A percentile compares a stretch with the other conserved stretches of the same genome.
Evolutionary conservation across 2,113 vertebrate genomes (phyloP).

Genomic region (Scalopus aquaticus): DNA sequence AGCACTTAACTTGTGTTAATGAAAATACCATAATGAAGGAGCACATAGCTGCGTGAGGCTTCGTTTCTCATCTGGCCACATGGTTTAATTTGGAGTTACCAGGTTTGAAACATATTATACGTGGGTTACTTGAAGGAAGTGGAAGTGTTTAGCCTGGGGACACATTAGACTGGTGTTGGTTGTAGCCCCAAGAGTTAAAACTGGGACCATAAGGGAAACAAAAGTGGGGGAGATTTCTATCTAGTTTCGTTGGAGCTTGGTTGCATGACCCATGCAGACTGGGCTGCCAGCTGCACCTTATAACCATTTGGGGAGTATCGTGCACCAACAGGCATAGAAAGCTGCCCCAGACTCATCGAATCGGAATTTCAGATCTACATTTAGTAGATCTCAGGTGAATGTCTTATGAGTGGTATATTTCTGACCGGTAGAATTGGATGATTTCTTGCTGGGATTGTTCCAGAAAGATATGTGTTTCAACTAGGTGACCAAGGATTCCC

Average conservation of each 20-base stretch:
- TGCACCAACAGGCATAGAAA: no score
- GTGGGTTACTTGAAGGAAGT: background rate
- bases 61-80: background rate
- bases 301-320: no score
- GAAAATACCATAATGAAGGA: background rate
- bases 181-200: background rate
- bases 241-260: background rate
- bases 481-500: background rate
- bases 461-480: background rate
- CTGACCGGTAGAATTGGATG: background rate
- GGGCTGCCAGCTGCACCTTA: background rate
- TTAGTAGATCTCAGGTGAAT: background rate
- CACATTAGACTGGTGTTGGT: background rate
- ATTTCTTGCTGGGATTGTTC: background rate
- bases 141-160: background rate
- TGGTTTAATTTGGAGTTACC: background rate
- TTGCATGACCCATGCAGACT: background rate
- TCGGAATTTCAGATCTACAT: background rate
- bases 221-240: background rate
- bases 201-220: background rate
- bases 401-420: background rate
- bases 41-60: background rate
- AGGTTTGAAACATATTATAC: background rate
- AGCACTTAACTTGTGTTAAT: background rate
- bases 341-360: background rate